These are phyloP conservation scores for Pterocles burchelli DNA, from an alignment of 2,113 vertebrate species.

Conservation along the genomic window DNA sequence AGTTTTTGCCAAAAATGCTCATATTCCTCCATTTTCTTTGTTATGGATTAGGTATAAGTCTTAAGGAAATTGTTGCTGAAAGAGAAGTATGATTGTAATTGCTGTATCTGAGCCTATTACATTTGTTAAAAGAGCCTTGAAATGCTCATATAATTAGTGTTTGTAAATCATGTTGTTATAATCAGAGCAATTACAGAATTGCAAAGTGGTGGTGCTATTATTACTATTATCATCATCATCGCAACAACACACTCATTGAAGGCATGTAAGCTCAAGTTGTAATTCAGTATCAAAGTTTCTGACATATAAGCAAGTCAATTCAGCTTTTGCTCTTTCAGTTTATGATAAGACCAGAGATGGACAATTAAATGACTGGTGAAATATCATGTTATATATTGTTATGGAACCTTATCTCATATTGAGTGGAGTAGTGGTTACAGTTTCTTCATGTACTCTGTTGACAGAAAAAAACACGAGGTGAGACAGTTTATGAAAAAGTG, in stretches of 20 bases:
- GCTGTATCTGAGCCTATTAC: neutral
- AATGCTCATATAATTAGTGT: constrained; percentile 31
- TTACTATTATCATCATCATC: neutral
- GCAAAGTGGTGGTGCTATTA: neutral
- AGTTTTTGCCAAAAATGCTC: neutral
- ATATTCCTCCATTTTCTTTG: neutral
- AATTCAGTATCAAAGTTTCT: neutral
- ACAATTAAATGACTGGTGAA: neutral
- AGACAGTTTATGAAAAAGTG: neutral
- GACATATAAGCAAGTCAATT: neutral
- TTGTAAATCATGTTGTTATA: constrained; percentile 43
- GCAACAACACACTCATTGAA: neutral
- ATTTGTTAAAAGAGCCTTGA: neutral
- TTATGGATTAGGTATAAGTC: neutral
- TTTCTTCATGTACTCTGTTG: neutral
- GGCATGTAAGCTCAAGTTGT: neutral
- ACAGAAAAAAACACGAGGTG: neutral
- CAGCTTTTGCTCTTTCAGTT: neutral
- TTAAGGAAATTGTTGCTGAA: neutral
- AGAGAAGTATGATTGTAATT: constrained; percentile 31
- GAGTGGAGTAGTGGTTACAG: neutral
- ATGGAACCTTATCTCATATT: neutral
- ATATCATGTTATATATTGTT: neutral
- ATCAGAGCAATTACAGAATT: constrained; percentile 27
- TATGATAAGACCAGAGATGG: neutral